Evolutionary conservation across 2,113 vertebrate species (phyloP).

Genomic region (Poeciliopsis retropinna): DNA sequence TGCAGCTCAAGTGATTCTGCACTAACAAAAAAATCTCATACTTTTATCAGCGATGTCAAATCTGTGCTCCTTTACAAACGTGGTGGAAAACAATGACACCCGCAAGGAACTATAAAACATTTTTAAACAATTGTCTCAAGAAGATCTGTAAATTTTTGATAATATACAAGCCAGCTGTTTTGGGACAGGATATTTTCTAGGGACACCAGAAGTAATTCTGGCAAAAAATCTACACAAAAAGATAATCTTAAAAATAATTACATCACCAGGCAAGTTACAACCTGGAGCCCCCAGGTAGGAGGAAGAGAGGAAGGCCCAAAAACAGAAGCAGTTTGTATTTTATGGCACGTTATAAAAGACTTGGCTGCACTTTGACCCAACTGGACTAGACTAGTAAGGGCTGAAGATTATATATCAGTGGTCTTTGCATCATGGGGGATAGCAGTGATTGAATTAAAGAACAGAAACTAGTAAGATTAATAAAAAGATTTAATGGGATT

Average conservation of each 20-base stretch:
- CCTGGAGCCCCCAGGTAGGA: background rate
- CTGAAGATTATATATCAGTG: background rate
- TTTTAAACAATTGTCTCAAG: no score
- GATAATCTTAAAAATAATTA: no score
- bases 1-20: no score
- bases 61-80: no score
- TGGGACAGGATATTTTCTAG: background rate
- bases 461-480: background rate
- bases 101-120: no score
- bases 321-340: background rate
- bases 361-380: background rate
- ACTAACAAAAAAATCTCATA: no score
- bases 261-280: background rate
- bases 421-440: background rate
- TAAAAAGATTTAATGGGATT: background rate
- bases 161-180: background rate
- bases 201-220: background rate
- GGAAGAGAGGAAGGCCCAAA: background rate
- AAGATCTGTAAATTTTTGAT: background rate
- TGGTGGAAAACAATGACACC: no score
- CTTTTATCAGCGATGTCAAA: no score
- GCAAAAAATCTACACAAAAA: background rate
- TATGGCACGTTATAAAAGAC: background rate
- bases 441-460: background rate
- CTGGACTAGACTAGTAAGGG: background rate